These are phyloP conservation scores for Clepsis dumicolana DNA, from an alignment of 2,888 invertebrate species.

Conservation along the genomic window DNA sequence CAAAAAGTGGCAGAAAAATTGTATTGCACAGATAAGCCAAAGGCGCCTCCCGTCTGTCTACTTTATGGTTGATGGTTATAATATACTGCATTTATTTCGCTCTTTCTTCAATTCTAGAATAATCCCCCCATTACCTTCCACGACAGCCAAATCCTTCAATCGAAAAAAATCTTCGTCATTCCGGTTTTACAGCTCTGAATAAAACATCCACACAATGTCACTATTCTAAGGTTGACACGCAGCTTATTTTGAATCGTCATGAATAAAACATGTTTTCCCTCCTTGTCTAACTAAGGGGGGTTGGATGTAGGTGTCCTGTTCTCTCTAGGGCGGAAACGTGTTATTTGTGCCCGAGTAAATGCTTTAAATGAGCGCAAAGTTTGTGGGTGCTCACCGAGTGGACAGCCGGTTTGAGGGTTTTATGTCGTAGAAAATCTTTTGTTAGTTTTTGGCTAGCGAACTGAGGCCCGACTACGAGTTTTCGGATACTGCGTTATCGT, in stretches of 20 bases:
- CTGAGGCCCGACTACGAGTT: too few relatives aligned
- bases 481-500: too few relatives aligned
- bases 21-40: too few relatives aligned
- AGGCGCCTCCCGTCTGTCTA: too few relatives aligned
- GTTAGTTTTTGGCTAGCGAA: too few relatives aligned
- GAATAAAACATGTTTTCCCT: conserved; percentile 35
- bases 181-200: conserved; percentile 37
- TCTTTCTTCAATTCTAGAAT: background rate
- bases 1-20: too few relatives aligned
- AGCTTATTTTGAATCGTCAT: conserved; percentile 36
- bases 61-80: too few relatives aligned
- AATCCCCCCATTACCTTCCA: background rate
- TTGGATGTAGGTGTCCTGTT: conserved; percentile 5
- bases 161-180: conserved; percentile 22
- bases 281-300: background rate
- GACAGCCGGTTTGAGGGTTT: background rate
- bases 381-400: conserved; percentile 18
- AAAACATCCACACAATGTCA: conserved; percentile 38
- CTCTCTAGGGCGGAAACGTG: conserved; percentile 9
- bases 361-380: conserved; percentile 21
- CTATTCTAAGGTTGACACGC: conserved; percentile 37
- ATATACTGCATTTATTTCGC: too few relatives aligned
- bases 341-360: conserved; percentile 38
- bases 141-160: conserved; percentile 11
- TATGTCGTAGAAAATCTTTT: background rate